Evolutionary conservation across 2,888 invertebrate genomes (phyloP).

Genomic region (Antheraea assamensis): DNA sequence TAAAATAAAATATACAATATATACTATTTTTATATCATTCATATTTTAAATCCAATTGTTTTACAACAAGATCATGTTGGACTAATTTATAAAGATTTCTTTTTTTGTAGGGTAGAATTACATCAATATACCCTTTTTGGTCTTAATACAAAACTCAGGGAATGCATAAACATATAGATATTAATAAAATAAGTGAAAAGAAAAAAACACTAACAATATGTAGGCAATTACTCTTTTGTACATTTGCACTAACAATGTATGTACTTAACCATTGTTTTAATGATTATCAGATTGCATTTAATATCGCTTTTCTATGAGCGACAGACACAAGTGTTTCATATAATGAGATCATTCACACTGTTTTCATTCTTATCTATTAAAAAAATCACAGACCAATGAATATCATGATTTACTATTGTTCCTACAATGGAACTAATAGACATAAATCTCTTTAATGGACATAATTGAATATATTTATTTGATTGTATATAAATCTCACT

Average conservation of each 20-base stretch:
- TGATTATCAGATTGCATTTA: slow-evolving; percentile 14
- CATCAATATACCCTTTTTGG: no score
- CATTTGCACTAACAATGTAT: not conserved
- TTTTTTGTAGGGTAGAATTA: no score
- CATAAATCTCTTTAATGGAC: not conserved
- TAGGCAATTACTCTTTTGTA: not conserved
- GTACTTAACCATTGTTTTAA: not conserved
- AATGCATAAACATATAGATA: no score
- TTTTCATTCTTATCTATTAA: not conserved
- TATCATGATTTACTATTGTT: not conserved
- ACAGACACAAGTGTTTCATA: not conserved
- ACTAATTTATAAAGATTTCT: no score
- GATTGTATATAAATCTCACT: no score
- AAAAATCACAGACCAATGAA: not conserved
- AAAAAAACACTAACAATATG: not conserved
- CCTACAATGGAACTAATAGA: not conserved
- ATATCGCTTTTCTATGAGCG: not conserved
- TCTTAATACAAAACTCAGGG: no score
- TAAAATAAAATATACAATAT: no score
- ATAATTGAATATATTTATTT: not conserved
- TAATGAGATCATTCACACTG: not conserved
- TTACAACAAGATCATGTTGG: no score
- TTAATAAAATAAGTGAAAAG: not conserved
- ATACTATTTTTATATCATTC: no score
- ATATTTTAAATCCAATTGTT: no score